These are phyloP conservation scores for Spinibarbus caldwelli DNA, from an alignment of 2,797 vertebrate species.

Conservation along the genomic window DNA sequence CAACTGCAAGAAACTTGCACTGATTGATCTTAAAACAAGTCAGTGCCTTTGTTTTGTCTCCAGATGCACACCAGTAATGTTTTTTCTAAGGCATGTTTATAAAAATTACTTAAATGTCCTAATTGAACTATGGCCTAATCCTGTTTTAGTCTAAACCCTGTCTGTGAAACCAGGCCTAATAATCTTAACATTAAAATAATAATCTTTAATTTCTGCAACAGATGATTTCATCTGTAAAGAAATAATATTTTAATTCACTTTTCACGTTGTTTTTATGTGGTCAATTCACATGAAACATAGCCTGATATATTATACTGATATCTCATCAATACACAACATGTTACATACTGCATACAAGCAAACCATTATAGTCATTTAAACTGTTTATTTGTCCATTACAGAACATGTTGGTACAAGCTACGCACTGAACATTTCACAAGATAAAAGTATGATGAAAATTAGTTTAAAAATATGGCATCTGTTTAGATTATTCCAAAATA, in stretches of 20 bases:
- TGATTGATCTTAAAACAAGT: no score
- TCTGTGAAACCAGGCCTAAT: no score
- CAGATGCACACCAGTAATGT: no score
- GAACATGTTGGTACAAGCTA: background rate
- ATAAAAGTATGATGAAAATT: no score
- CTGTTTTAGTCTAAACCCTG: no score
- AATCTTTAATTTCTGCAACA: background rate
- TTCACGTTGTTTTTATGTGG: background rate
- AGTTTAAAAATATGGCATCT: background rate
- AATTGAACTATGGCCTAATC: no score
- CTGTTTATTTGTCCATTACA: conserved; percentile 22
- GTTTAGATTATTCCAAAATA: background rate
- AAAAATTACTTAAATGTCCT: no score
- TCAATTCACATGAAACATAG: background rate
- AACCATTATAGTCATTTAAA: background rate
- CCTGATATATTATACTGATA: background rate
- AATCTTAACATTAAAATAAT: background rate
- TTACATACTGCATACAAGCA: background rate
- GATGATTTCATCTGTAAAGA: background rate
- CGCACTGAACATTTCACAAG: background rate
- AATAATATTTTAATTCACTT: no score
- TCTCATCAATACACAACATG: background rate
- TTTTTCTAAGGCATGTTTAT: no score
- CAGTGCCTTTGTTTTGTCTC: no score
- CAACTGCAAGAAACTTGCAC: no score